phyloP scores from a whole-genome alignment of 2,797 vertebrate species.

The Microctenopoma lineatum region DNA sequence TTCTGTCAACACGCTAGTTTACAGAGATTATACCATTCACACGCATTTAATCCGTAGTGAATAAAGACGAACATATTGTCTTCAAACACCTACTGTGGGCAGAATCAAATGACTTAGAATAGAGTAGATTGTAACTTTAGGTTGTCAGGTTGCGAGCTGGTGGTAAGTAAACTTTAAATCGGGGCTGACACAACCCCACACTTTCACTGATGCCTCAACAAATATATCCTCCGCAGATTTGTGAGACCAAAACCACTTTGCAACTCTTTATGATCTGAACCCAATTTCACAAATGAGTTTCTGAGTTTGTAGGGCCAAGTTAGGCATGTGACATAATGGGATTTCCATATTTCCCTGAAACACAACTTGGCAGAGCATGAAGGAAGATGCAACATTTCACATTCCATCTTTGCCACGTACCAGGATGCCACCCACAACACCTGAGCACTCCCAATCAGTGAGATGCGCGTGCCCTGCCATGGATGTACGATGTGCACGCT shows the following conservation, averaged over 20 bases:
- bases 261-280: conserved; percentile 75
- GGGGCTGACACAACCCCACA: conserved; percentile 15
- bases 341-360: conserved; percentile 78
- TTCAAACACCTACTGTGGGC: conserved; percentile 6
- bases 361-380: conserved; percentile 80
- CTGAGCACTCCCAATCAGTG: conserved; percentile 72
- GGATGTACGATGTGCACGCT: conserved; percentile 42
- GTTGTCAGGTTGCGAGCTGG: conserved; percentile 18
- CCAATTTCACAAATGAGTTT: conserved; percentile 77
- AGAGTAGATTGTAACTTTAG: conserved; percentile 17
- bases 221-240: conserved; percentile 65
- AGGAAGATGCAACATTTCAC: conserved; percentile 72
- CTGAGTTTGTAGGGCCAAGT: conserved; percentile 77
- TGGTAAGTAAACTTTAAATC: conserved; percentile 49
- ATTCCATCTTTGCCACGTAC: conserved; percentile 64
- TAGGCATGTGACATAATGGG: conserved; percentile 79
- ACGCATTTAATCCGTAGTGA: conserved; percentile 31
- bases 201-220: conserved; percentile 44
- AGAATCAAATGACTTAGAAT: conserved; percentile 6
- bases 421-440: conserved; percentile 80
- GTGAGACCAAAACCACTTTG: conserved; percentile 64
- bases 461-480: conserved; percentile 44
- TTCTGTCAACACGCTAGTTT: conserved; percentile 57
- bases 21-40: conserved; percentile 35
- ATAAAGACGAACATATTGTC: conserved; percentile 25